Evolutionary conservation across 2,113 vertebrate species (phyloP), one percentile per base, ranked within the genome.

Genomic region (Arvicanthis niloticus): DNA sequence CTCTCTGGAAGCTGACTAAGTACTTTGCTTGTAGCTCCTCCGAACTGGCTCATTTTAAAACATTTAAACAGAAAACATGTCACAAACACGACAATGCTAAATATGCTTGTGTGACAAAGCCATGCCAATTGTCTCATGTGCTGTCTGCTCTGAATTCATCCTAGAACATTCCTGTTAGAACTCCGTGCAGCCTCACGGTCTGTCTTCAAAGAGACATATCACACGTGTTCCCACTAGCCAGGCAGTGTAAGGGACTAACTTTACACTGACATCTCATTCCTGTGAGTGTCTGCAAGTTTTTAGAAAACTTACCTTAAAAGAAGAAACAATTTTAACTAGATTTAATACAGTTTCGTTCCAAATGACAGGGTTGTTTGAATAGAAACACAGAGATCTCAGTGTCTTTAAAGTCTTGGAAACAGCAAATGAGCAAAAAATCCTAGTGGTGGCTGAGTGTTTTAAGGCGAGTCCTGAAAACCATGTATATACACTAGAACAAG

Each of bases 121-220:
- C 19, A 3, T 26, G 48, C 37, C 72, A 65, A 15, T 70, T 37
- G 7, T 9, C 7, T 7, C 81, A 15, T 45, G 0, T 0, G 0
- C 11, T 48, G 62, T 2, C 13, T 58, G 3, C 58, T 88, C 34
- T 72, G 26, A 34, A 70, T 0, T 65, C 5, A 40, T 9, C 42
- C 40, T 5, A 9, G 0, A 9, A 80, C 15, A 88, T 80, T 95
- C 9, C 34, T 21, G 0, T 22, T 86, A 24, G 51, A 26, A 0
- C 2, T 68, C 53, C 15, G 12, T 12, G 56, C 6, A 62, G n/a
- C 24, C 16, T 80, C 51, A 72, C n/a, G 51, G 48, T 22, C 40
- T 65, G 45, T 91, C 40, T 40, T 58, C 34, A 96, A 10, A 75
- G 22, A 77, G 65, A 51, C 72, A 45, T 6, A 3, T 26, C 4